Evolutionary conservation across 1,140 invertebrate species (phyloP).

Genomic region (Thaumetopoea pityocampa): DNA sequence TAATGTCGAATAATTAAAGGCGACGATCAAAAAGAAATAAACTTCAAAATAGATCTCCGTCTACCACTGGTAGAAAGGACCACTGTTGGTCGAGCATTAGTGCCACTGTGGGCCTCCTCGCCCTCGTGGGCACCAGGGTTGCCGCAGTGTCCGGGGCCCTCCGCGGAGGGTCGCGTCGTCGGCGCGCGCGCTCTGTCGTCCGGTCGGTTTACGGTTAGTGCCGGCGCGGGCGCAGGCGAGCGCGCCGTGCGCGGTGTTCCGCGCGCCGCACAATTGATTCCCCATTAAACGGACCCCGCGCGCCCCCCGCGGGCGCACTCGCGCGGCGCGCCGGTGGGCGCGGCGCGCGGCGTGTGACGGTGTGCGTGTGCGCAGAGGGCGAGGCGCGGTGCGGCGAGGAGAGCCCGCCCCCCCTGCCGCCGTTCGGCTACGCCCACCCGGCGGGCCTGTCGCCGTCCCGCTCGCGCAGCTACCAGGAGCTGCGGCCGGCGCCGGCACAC

Average conservation of each 20-base stretch:
- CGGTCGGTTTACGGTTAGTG: too few relatives aligned
- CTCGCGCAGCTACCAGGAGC: conserved; percentile 60
- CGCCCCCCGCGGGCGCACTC: conserved; percentile 7
- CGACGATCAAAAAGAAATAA: too few relatives aligned
- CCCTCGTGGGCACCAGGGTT: not conserved
- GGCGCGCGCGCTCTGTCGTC: not conserved
- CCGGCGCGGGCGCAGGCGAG: not conserved
- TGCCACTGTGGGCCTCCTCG: conserved; percentile 3
- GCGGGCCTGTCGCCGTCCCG: conserved; percentile 40
- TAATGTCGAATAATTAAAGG: too few relatives aligned
- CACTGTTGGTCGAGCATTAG: too few relatives aligned
- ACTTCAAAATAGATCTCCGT: too few relatives aligned
- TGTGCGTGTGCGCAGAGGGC: conserved; percentile 52
- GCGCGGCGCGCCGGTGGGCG: conserved; percentile 15
- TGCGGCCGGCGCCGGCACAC: conserved; percentile 53
- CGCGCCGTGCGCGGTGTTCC: conserved; percentile 3
- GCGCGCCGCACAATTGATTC: too few relatives aligned
- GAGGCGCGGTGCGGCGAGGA: conserved; percentile 49
- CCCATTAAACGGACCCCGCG: too few relatives aligned
- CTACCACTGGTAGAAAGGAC: too few relatives aligned
- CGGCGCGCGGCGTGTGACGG: conserved; percentile 19
- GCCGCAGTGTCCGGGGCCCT: not conserved
- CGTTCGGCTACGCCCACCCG: conserved; percentile 51
- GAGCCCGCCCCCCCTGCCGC: conserved; percentile 45
- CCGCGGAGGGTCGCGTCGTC: not conserved